These are phyloP conservation scores for Chloromyia formosa DNA, from an alignment of 2,888 invertebrate species.

Conservation along the genomic window DNA sequence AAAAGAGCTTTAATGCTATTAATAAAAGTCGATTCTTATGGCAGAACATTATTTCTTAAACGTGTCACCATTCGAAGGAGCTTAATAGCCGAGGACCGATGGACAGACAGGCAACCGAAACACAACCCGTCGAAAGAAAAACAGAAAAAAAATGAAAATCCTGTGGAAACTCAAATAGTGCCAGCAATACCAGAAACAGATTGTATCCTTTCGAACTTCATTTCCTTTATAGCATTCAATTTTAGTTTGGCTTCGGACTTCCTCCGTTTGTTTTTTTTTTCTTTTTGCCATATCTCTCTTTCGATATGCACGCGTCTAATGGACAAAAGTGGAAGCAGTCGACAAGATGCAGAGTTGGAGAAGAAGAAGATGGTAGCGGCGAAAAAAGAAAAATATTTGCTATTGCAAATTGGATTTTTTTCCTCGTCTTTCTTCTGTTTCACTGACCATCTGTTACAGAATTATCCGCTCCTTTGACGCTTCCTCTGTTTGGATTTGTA, in stretches of 20 bases:
- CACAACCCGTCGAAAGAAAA: background rate
- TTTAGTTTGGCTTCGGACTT: constrained; percentile 11
- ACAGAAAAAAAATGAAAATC: background rate
- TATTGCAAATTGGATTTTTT: constrained; percentile 34
- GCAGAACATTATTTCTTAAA: background rate
- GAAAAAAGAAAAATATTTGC: constrained; percentile 27
- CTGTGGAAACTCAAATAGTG: background rate
- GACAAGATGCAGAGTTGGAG: background rate
- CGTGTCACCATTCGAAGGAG: background rate
- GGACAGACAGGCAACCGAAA: too few relatives aligned
- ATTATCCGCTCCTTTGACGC: background rate
- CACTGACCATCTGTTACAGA: constrained; percentile 33
- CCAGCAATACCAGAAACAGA: constrained; percentile 1
- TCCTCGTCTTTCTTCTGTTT: background rate
- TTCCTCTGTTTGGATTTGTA: background rate
- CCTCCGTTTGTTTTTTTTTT: background rate
- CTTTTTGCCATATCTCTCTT: background rate
- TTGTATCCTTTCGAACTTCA: constrained; percentile 27
- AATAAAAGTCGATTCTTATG: constrained; percentile 1
- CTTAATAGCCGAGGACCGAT: too few relatives aligned
- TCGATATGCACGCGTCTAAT: constrained; percentile 7
- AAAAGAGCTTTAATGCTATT: background rate
- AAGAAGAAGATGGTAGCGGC: background rate
- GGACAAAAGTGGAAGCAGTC: constrained; percentile 1
- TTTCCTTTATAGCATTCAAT: constrained; percentile 37